Conservation (phyloP, 2,888 invertebrate genomes). For the Anoncus sp. region DNA sequence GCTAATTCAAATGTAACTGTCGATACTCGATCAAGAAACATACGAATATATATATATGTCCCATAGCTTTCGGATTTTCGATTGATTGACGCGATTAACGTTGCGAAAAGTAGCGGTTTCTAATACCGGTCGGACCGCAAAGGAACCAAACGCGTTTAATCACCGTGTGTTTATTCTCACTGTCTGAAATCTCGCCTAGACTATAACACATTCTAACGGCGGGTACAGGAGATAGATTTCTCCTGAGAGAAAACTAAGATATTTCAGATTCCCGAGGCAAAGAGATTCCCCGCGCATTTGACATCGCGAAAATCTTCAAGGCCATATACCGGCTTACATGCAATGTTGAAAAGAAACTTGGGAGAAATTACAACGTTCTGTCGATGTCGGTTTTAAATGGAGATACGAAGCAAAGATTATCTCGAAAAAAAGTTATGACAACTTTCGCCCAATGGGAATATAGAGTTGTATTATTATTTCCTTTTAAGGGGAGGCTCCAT, state of each 20-base stretch:
- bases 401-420: too few relatives aligned
- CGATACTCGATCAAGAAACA: not conserved
- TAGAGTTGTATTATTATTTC: too few relatives aligned
- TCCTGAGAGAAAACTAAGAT: slow-evolving; percentile 51
- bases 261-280: slow-evolving; percentile 43
- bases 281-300: slow-evolving; percentile 23
- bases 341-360: slow-evolving; percentile 40
- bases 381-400: too few relatives aligned
- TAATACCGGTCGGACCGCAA: slow-evolving; percentile 53
- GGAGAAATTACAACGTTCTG: slow-evolving; percentile 12
- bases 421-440: not conserved
- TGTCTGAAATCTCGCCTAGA: slow-evolving; percentile 37
- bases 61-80: slow-evolving; percentile 43
- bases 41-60: not conserved
- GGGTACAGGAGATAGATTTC: slow-evolving; percentile 44
- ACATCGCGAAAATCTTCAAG: slow-evolving; percentile 31
- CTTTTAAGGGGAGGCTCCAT: too few relatives aligned
- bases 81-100: slow-evolving; percentile 1
- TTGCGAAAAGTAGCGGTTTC: slow-evolving; percentile 36
- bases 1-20: too few relatives aligned
- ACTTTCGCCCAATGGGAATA: not conserved
- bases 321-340: not conserved
- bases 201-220: slow-evolving; percentile 26
- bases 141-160: slow-evolving; percentile 39
- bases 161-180: slow-evolving; percentile 45